These are phyloP conservation scores for Hassar affinis DNA, from an alignment of 2,113 vertebrate species.

Conservation along the genomic window DNA sequence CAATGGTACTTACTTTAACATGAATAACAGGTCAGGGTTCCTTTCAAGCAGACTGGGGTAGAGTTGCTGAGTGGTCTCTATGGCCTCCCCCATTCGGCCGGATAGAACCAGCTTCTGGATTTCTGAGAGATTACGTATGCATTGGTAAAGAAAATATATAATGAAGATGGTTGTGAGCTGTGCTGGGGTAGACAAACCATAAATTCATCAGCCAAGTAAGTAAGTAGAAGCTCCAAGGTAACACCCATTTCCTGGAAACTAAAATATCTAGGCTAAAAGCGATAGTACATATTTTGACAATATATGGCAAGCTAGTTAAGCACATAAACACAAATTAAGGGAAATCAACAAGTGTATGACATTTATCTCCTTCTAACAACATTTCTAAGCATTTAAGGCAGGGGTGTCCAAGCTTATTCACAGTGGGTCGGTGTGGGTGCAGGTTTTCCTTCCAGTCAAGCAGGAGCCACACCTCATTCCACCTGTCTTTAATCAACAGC, in stretches of 20 bases:
- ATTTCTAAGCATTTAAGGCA: no score
- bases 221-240: not conserved
- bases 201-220: not conserved
- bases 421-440: no score
- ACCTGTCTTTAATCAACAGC: no score
- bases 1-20: conserved; percentile 86
- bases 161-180: not conserved
- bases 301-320: not conserved
- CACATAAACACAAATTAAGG: not conserved
- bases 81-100: conserved; percentile 98
- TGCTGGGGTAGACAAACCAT: not conserved
- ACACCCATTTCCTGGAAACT: not conserved
- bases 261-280: not conserved
- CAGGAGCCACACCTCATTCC: no score
- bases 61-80: conserved; percentile 97
- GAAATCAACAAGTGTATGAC: not conserved
- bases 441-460: no score
- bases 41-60: conserved; percentile 98
- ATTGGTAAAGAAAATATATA: not conserved
- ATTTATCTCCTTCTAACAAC: no score
- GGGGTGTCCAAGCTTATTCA: no score
- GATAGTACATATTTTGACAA: not conserved
- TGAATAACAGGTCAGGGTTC: conserved; percentile 98
- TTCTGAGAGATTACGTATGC: conserved; percentile 72
- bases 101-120: conserved; percentile 99